Percentiles rank a stretch among this genome's conserved stretches.
These are phyloP conservation scores for Dolichopus griseipennis DNA, from an alignment of 2,888 invertebrate genomes.

Conservation along the genomic window DNA sequence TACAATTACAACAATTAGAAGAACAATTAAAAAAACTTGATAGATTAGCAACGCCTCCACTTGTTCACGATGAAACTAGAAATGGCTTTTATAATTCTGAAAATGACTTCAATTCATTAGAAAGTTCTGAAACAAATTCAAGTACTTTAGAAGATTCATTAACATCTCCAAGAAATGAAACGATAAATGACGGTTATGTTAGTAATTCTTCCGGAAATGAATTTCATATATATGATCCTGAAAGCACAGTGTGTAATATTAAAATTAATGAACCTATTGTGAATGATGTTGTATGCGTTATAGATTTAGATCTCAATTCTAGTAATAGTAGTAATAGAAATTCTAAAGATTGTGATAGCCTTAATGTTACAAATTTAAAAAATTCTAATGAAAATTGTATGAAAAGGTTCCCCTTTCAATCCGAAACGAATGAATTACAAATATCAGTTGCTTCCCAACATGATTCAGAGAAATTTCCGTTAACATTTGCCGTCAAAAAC, in stretches of 20 bases:
- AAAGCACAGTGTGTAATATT: background rate
- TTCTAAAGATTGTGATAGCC: slow-evolving; percentile 4
- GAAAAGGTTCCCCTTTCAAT: background rate
- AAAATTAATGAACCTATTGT: background rate
- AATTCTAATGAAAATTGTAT: background rate
- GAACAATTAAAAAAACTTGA: slow-evolving; percentile 12
- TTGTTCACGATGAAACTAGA: background rate
- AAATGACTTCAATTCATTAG: background rate
- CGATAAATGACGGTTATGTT: background rate
- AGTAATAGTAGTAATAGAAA: background rate
- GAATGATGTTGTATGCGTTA: background rate
- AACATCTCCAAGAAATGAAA: background rate
- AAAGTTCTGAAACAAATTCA: slow-evolving; percentile 1
- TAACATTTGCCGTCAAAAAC: slow-evolving; percentile 52
- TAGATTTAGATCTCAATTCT: slow-evolving; percentile 1
- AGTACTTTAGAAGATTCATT: background rate
- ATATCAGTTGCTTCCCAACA: background rate
- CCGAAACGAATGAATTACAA: background rate
- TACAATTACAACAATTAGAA: slow-evolving; percentile 11
- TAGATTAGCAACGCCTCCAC: background rate
- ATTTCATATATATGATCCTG: background rate
- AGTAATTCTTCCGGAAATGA: background rate
- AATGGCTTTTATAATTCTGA: background rate
- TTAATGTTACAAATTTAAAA: background rate
- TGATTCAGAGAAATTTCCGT: slow-evolving; percentile 37